phyloP scores from a whole-genome alignment of 2,797 vertebrate species.

The Nasua narica region DNA sequence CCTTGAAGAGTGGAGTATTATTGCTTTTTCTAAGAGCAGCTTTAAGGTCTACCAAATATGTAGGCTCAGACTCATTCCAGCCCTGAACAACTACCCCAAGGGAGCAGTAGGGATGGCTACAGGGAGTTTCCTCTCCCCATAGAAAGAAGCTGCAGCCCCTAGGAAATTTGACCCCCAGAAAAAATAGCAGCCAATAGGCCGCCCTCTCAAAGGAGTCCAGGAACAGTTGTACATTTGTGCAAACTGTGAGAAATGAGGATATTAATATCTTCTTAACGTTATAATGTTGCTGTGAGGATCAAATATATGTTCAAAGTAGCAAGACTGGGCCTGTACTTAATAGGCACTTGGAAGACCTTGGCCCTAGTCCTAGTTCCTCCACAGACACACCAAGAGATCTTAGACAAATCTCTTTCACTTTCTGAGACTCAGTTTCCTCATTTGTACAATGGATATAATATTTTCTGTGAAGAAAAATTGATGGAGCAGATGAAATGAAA shows the following conservation, averaged over 20 bases:
- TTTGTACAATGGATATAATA: neutral
- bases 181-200: neutral
- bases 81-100: neutral
- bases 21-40: neutral
- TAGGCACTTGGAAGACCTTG: neutral
- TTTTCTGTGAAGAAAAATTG: neutral
- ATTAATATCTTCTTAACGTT: neutral
- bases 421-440: neutral
- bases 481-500: neutral
- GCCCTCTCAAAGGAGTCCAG: neutral
- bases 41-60: neutral
- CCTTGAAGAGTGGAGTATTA: neutral
- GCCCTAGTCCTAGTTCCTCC: neutral
- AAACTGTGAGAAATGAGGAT: neutral
- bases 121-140: neutral
- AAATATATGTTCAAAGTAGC: neutral
- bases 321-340: neutral
- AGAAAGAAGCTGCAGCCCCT: neutral
- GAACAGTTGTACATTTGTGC: neutral
- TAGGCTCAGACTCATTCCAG: neutral
- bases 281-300: neutral
- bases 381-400: neutral
- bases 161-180: neutral
- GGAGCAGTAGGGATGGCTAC: neutral
- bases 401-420: neutral